Evolutionary conservation across 2,113 vertebrate genomes (phyloP).

Genomic region (Lutjanus erythropterus): DNA sequence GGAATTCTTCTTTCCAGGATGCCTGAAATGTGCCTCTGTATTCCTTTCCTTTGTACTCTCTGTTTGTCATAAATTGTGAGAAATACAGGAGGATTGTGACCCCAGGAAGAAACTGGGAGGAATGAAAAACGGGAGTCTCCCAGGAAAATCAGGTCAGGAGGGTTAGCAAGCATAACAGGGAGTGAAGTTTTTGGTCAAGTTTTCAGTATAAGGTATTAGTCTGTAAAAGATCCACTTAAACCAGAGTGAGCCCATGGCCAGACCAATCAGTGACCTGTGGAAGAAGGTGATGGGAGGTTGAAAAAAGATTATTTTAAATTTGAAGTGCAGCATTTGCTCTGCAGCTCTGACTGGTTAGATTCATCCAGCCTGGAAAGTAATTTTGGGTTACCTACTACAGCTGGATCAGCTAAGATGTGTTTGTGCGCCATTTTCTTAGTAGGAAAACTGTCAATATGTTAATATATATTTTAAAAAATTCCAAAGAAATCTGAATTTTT

Average conservation of each 20-base stretch:
- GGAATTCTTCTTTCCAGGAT: too few species aligned
- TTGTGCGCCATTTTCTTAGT: neutral
- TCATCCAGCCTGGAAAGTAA: neutral
- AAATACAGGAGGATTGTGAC: too few species aligned
- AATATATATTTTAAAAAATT: neutral
- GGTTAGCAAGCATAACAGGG: too few species aligned
- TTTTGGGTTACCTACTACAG: neutral
- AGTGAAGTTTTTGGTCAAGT: too few species aligned
- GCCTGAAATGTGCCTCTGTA: too few species aligned
- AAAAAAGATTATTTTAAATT: slow-evolving; percentile 21
- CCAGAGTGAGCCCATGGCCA: slow-evolving; percentile 7
- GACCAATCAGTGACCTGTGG: slow-evolving; percentile 27
- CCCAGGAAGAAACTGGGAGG: too few species aligned
- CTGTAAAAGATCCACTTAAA: slow-evolving; percentile 27
- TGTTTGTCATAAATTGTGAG: too few species aligned
- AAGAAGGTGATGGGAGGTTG: slow-evolving; percentile 16
- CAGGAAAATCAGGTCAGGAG: too few species aligned
- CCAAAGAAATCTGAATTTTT: neutral
- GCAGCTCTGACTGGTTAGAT: neutral
- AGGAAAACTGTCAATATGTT: neutral
- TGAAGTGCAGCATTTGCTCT: neutral
- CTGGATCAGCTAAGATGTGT: neutral
- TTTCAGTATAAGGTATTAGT: neutral
- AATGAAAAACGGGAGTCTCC: too few species aligned
- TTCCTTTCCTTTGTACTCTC: too few species aligned